A percentile compares a stretch with the other conserved stretches of the same genome.
Conservation (phyloP, 2,113 vertebrate genomes). For the Ceuthmochares aereus region DNA sequence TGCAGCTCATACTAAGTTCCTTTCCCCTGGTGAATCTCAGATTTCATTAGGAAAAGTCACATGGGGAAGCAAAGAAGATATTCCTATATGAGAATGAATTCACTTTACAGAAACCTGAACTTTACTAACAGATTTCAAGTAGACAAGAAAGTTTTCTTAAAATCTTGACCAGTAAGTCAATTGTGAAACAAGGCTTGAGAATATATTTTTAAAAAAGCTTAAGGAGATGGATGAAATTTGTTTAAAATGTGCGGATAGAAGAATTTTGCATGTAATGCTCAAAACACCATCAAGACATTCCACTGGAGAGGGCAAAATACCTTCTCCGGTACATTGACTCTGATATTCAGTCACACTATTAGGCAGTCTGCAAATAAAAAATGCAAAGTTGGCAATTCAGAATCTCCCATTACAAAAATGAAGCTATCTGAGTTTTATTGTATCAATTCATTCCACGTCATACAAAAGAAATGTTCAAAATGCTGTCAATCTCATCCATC, state of each 20-base stretch:
- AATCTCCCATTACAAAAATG: neutral
- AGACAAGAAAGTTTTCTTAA: neutral
- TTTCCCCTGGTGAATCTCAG: neutral
- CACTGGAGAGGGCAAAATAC: neutral
- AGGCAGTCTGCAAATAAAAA: neutral
- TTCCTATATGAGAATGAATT: neutral
- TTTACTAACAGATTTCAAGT: neutral
- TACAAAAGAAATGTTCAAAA: neutral
- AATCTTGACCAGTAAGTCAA: neutral
- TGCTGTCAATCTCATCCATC: neutral
- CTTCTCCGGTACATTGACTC: neutral
- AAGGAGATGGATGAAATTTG: neutral
- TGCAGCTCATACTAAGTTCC: neutral
- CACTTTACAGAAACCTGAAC: neutral
- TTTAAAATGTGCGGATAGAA: neutral
- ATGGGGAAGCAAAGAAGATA: neutral
- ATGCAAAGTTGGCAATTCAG: neutral
- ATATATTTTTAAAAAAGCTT: neutral
- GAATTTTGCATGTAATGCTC: neutral
- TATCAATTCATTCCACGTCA: neutral
- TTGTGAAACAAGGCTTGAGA: neutral
- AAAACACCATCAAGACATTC: neutral
- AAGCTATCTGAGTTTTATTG: neutral
- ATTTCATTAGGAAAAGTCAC: neutral
- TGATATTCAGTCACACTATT: neutral